Evolutionary conservation across 2,888 invertebrate species (phyloP).

Genomic region (Campoplex capitator): DNA sequence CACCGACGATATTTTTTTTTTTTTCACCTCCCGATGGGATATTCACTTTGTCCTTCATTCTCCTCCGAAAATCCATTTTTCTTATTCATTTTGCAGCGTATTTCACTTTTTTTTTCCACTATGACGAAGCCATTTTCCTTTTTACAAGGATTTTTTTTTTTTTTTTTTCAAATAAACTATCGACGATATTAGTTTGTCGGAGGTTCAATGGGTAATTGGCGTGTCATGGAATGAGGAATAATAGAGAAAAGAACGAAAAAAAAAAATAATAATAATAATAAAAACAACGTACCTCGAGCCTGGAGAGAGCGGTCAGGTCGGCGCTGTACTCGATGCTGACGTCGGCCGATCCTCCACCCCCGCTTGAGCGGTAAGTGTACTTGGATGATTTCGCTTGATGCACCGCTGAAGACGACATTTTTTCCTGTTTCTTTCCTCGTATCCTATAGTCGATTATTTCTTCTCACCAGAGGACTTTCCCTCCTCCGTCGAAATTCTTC

Average conservation of each 20-base stretch:
- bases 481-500: constrained; percentile 68
- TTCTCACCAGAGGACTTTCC: constrained; percentile 54
- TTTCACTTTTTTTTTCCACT: constrained; percentile 53
- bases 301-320: constrained; percentile 96
- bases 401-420: constrained; percentile 90
- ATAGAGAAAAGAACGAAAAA: constrained; percentile 14
- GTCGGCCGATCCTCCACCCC: constrained; percentile 92
- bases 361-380: constrained; percentile 96
- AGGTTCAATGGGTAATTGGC: background rate
- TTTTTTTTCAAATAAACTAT: background rate
- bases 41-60: constrained; percentile 34
- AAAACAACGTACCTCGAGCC: constrained; percentile 93
- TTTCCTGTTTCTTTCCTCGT: constrained; percentile 64
- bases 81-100: constrained; percentile 22
- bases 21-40: constrained; percentile 10
- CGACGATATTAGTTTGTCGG: background rate
- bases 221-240: background rate
- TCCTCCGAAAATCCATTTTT: constrained; percentile 18
- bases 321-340: constrained; percentile 98
- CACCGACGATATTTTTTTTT: background rate
- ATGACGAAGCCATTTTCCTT: constrained; percentile 12
- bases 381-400: constrained; percentile 91
- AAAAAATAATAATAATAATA: constrained; percentile 19
- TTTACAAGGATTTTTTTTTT: background rate
- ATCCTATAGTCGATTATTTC: constrained; percentile 36